Evolutionary conservation across 1,140 invertebrate species (phyloP), one percentile per base, ranked within the genome.

Genomic region (Brachionus asplanchnoidis): DNA sequence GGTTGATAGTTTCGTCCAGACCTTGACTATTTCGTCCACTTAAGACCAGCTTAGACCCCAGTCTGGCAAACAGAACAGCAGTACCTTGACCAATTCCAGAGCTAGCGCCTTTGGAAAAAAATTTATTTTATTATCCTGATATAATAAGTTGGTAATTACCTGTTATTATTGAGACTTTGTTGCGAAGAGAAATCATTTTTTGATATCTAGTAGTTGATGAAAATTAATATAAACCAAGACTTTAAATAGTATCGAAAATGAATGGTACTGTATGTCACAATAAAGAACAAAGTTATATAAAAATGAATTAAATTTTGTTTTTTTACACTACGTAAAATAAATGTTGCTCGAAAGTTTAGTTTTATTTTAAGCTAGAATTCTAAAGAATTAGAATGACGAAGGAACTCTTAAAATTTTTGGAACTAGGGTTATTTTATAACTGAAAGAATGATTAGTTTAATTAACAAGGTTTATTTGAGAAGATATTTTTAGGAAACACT

Each of bases 61-160:
- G 88, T 86, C 92, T 91, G 1, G 94, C 92, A 86, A 96, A 93
- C 75, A 93, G 91, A 50, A 93, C 84, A 1, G 95, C 94, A 20
- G 94, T 94, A n/a, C 92, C 93, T 53, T 93, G 92, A 73, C 95
- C 95, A 86, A 96, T 95, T 2, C 95, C 95, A 36, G 94, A 95
- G 88, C 94, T 94, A 1, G 95, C 94, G 77, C 95, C 68, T 73
- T 73, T 17, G 23, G n/a, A 40, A 73, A 73, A 26, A 68, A n/a
- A 28, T 17, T 40, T 2, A 68, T 68, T 3, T 32, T 0, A 68
- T 32, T 68, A 14, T n/a, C 6, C 28, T 28, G 0, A 28, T 32
- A 6, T n/a, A n/a, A n/a, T 11, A 26, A 40, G 9, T 68, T 68
- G 20, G 14, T 0, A n/a, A 40, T 80, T 56, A 80, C 53, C 75